A percentile compares a stretch with the other conserved stretches of the same genome.
These are phyloP conservation scores for Acrobeloides nanus DNA, from an alignment of 2,888 invertebrate species.

Conservation along the genomic window DNA sequence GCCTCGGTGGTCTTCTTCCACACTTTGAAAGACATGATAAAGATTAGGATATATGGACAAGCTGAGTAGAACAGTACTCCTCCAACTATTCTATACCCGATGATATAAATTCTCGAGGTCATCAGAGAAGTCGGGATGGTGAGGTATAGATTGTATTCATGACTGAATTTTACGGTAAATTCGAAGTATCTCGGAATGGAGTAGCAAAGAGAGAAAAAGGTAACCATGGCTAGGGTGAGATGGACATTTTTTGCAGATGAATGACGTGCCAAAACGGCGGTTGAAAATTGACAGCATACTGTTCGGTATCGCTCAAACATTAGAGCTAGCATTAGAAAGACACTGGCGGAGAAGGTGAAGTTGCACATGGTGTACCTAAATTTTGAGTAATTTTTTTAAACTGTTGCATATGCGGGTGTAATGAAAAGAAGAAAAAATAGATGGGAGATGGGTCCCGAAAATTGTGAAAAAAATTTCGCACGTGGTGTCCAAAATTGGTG, in stretches of 20 bases:
- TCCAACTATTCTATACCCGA: conserved; percentile 28
- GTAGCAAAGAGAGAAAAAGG: conserved; percentile 19
- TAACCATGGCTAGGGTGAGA: conserved; percentile 13
- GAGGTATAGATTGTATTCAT: background rate
- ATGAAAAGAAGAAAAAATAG: too few species aligned
- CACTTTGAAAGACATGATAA: too few species aligned
- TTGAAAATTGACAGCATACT: conserved; percentile 19
- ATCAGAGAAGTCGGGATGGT: conserved; percentile 22
- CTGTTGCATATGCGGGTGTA: too few species aligned
- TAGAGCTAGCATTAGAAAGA: conserved; percentile 27
- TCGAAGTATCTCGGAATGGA: conserved; percentile 28
- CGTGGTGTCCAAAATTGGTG: too few species aligned
- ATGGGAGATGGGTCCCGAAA: too few species aligned
- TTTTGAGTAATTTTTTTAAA: too few species aligned
- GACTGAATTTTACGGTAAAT: conserved; percentile 12
- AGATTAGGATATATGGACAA: conserved; percentile 26
- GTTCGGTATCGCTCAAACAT: conserved; percentile 30
- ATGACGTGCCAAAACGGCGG: too few species aligned
- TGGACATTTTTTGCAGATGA: conserved; percentile 13
- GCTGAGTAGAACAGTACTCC: conserved; percentile 29
- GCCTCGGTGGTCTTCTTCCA: too few species aligned
- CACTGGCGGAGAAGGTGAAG: conserved; percentile 21
- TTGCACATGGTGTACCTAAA: conserved; percentile 25
- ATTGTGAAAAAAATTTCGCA: conserved; percentile 21
- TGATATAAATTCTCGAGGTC: conserved; percentile 22